Evolutionary conservation across 2,888 invertebrate genomes (phyloP), one percentile per base, ranked within the genome.

Genomic region (Caenorhabditis virilis): DNA sequence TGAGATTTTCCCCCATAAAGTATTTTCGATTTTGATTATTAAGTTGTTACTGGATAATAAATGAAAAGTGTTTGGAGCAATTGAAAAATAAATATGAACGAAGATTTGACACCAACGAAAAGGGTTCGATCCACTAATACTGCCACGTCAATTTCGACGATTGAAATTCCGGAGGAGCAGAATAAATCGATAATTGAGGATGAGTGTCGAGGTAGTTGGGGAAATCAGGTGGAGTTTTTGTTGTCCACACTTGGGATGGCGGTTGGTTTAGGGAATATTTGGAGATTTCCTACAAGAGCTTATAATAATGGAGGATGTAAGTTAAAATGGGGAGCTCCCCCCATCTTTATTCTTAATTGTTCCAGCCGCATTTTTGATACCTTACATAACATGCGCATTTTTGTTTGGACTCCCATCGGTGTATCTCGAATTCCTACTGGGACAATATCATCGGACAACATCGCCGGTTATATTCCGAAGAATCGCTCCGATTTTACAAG

Each of bases 331-430:
- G n/a, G n/a, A n/a, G n/a, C n/a, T n/a, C n/a, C n/a, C n/a, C n/a
- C n/a, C n/a, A n/a, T n/a, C n/a, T n/a, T n/a, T n/a, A 39, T 13
- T 23, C n/a, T 3, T 13, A n/a, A 5, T 38, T n/a, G 5, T 65
- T 66, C 27, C 74, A 83, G 83, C 82, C n/a, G 84, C 83, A 5
- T 84, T 84, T 58, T 79, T 83, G 13, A 80, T 84, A 33, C 83
- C 84, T 0, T 84, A 84, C 76, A 67, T 83, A 18, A 72, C 78
- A 49, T 82, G 83, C 77, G 69, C 82, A 47, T 72, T 84, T 22
- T 69, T 81, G 47, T 83, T 83, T 56, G 83, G 83, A 4, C 80
- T 84, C 72, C 84, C 84, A 0, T 66, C 83, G 16, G 64, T 83
- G 18, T 83, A 82, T 61, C 73, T 83, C 35, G 84, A 84, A 64